Evolutionary conservation across 2,888 invertebrate species (phyloP).

Genomic region (Temnothorax ravouxi): DNA sequence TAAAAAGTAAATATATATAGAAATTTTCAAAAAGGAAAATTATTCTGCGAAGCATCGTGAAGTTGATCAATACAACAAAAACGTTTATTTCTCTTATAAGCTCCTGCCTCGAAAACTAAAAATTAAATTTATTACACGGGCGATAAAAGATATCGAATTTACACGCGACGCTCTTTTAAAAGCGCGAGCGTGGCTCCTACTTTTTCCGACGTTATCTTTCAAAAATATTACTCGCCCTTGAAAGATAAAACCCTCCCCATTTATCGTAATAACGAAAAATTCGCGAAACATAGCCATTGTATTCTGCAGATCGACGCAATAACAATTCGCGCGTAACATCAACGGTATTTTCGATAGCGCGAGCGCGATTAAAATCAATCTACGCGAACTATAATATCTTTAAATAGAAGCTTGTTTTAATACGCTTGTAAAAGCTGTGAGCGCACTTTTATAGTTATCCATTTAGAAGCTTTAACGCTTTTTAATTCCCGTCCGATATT

Average conservation of each 20-base stretch:
- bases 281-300: neutral
- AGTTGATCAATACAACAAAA: neutral
- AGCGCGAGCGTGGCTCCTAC: neutral
- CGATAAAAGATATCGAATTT: slow-evolving; percentile 37
- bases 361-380: slow-evolving; percentile 5
- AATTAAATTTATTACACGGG: slow-evolving; percentile 29
- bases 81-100: slow-evolving; percentile 1
- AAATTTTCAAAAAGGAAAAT: neutral
- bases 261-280: slow-evolving; percentile 1
- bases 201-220: slow-evolving; percentile 33
- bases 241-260: neutral
- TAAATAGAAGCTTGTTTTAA: neutral
- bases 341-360: neutral
- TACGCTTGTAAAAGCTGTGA: neutral
- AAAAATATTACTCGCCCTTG: neutral
- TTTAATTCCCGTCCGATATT: neutral
- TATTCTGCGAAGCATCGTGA: neutral
- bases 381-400: neutral
- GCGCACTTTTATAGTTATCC: neutral
- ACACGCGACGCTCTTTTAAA: slow-evolving; percentile 28
- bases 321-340: too few relatives aligned
- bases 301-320: neutral
- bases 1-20: neutral
- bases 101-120: slow-evolving; percentile 9
- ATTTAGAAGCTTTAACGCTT: neutral